phyloP scores from a whole-genome alignment of 2,797 vertebrate species.

The Heteromormyrus szaboi region DNA sequence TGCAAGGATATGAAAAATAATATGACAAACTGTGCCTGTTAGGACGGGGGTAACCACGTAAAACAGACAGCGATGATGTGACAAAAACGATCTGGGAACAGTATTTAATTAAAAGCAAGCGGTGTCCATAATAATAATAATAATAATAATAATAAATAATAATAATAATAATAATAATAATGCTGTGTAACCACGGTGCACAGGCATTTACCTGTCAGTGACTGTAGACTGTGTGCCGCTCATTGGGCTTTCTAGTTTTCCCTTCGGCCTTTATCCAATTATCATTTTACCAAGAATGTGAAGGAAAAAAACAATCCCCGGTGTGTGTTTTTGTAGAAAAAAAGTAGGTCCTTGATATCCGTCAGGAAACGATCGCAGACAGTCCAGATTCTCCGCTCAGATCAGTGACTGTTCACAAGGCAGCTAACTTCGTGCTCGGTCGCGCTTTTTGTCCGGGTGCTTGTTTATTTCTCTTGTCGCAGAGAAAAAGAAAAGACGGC shows the following conservation, averaged over 20 bases:
- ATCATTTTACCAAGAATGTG: slow-evolving; percentile 72
- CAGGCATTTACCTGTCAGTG: slow-evolving; percentile 80
- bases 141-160: neutral
- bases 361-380: slow-evolving; percentile 30
- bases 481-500: slow-evolving; percentile 6
- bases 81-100: neutral
- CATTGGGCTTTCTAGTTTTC: slow-evolving; percentile 93
- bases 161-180: neutral
- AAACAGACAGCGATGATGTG: neutral
- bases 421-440: neutral
- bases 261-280: slow-evolving; percentile 75
- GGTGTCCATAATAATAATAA: neutral
- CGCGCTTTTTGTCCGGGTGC: slow-evolving; percentile 1
- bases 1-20: neutral
- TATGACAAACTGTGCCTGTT: neutral
- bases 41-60: neutral
- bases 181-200: neutral
- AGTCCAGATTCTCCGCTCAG: neutral
- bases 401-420: slow-evolving; percentile 1
- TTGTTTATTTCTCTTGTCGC: slow-evolving; percentile 15
- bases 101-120: neutral
- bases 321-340: slow-evolving; percentile 30
- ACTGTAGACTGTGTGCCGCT: slow-evolving; percentile 94
- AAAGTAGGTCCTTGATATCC: slow-evolving; percentile 47
- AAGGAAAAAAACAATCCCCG: slow-evolving; percentile 35